Evolutionary conservation across 1,140 invertebrate species (phyloP).

Genomic region (Lepeophtheirus salmonis): DNA sequence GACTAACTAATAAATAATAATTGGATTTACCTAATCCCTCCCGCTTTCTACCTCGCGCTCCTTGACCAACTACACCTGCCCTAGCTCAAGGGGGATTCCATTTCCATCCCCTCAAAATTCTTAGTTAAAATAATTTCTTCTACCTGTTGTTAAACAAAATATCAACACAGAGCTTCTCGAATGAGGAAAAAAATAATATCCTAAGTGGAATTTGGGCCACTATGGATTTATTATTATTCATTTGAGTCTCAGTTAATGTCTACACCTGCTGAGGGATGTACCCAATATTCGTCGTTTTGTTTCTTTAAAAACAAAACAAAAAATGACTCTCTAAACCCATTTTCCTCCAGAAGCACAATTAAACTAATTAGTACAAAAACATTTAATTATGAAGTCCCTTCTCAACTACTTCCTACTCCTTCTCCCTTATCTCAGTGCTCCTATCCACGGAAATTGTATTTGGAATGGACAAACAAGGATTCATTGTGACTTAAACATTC

Average conservation of each 20-base stretch:
- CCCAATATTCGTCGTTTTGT: no score
- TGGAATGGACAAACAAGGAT: constrained; percentile 2
- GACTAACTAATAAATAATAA: no score
- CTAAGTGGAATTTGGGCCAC: not conserved
- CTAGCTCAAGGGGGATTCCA: not conserved
- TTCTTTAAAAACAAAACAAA: no score
- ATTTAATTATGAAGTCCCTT: not conserved
- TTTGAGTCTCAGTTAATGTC: not conserved
- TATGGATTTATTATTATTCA: not conserved
- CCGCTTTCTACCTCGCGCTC: no score
- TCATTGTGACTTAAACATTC: constrained; percentile 1
- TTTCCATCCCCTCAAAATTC: not conserved
- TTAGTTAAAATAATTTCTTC: not conserved
- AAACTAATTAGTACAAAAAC: no score
- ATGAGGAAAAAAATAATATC: not conserved
- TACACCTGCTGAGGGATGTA: no score
- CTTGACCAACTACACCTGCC: no score
- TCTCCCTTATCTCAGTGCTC: not conserved
- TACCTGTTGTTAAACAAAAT: not conserved
- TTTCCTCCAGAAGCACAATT: no score
- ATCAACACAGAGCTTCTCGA: no score
- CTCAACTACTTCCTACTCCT: not conserved
- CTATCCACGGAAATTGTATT: not conserved
- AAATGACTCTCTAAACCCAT: no score
- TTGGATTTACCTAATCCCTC: no score